A percentile compares a stretch with the other conserved stretches of the same genome.
Evolutionary conservation across 2,113 vertebrate genomes (phyloP).

Genomic region (Balaenoptera acutorostrata): DNA sequence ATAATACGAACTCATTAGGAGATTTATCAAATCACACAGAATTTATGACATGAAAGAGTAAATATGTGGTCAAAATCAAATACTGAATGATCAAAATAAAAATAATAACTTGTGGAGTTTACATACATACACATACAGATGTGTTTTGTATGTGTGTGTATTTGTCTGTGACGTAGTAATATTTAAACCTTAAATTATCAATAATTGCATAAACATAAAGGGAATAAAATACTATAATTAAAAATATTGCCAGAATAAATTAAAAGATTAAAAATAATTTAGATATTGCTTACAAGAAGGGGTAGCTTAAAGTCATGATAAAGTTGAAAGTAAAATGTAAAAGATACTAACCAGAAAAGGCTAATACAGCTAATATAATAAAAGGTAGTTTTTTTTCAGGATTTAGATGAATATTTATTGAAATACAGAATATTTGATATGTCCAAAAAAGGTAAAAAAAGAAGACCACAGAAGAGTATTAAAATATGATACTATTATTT

Average conservation of each 20-base stretch:
- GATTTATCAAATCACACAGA: neutral
- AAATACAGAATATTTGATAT: neutral
- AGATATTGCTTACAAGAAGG: neutral
- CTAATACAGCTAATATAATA: neutral
- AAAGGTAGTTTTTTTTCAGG: neutral
- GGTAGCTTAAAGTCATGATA: neutral
- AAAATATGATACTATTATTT: neutral
- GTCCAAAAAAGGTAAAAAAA: neutral
- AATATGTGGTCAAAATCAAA: neutral
- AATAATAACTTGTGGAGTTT: neutral
- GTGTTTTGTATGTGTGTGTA: neutral
- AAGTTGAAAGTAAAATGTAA: neutral
- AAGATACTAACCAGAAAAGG: neutral
- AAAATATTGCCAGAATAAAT: neutral
- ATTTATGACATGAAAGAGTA: neutral
- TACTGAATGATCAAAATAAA: neutral
- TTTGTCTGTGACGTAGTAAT: neutral
- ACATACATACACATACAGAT: neutral
- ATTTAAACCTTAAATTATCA: neutral
- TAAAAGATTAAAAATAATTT: neutral
- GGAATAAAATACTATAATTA: neutral
- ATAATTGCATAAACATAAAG: neutral
- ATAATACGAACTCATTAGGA: neutral
- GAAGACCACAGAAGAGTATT: neutral
- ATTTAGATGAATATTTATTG: neutral